Evolutionary conservation across 2,797 vertebrate genomes (phyloP).

Genomic region (Notamacropus eugenii): DNA sequence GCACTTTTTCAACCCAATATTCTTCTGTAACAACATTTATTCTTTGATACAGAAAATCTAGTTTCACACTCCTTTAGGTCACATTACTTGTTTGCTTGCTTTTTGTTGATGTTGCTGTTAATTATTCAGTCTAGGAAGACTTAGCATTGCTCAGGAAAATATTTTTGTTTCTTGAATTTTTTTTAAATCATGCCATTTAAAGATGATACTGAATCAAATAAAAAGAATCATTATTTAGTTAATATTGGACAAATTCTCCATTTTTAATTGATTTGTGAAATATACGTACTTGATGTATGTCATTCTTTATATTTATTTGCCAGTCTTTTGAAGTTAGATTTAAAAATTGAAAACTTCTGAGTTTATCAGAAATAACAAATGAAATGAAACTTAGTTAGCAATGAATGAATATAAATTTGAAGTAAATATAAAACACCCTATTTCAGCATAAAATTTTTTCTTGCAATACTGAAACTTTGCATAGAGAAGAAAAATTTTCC

Average conservation of each 20-base stretch:
- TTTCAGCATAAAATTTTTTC: constrained; percentile 3
- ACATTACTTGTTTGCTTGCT: not conserved
- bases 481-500: not conserved
- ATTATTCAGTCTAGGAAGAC: not conserved
- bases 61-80: not conserved
- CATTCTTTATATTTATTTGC: not conserved
- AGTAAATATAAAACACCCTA: not conserved
- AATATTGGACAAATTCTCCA: not conserved
- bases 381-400: not conserved
- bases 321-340: not conserved
- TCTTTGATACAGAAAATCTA: not conserved
- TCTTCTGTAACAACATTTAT: not conserved
- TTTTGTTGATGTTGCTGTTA: no score
- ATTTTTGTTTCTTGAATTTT: not conserved
- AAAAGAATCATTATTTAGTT: not conserved
- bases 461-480: constrained; percentile 1
- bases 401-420: constrained; percentile 8
- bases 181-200: not conserved
- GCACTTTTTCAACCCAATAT: not conserved
- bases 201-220: not conserved
- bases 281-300: not conserved
- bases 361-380: not conserved
- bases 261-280: not conserved
- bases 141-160: not conserved
- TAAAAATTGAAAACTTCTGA: constrained; percentile 11